Conservation (phyloP, 2,797 vertebrate genomes). For the Acomys russatus region DNA sequence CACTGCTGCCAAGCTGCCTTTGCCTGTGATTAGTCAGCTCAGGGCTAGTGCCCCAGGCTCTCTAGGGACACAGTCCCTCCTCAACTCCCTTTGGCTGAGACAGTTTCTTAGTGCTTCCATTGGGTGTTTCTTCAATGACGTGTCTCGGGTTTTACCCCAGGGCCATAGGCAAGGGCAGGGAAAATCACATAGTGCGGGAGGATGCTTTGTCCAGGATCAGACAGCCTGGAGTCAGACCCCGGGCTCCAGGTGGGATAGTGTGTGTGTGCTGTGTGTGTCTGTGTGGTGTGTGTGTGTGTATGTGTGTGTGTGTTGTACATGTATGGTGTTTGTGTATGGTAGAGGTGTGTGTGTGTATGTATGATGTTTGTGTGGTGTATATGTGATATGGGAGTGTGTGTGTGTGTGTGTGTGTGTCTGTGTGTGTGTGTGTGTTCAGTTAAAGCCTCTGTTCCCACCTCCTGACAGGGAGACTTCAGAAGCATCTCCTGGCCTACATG, state of each 20-base stretch:
- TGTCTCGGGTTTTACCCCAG: neutral
- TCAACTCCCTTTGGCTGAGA: neutral
- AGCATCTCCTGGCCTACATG: fast-evolving
- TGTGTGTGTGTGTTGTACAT: too few species aligned
- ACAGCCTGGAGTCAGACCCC: neutral
- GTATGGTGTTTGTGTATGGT: neutral
- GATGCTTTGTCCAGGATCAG: neutral
- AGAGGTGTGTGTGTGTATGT: neutral
- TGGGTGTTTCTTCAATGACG: constrained; percentile 23
- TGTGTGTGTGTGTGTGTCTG: neutral
- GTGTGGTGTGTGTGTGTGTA: neutral
- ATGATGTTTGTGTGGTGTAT: neutral
- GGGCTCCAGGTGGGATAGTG: neutral
- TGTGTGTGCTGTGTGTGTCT: neutral
- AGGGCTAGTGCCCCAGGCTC: neutral
- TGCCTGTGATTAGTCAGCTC: neutral
- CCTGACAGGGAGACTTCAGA: neutral
- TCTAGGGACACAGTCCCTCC: neutral
- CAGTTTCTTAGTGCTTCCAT: neutral
- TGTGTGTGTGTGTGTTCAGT: neutral
- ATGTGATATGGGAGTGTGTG: neutral
- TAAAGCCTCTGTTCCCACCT: neutral
- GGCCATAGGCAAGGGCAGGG: neutral
- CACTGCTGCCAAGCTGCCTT: fast-evolving
- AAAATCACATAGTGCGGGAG: neutral